Conservation (phyloP, 2,113 vertebrate species). For the Pterocles orientalis region DNA sequence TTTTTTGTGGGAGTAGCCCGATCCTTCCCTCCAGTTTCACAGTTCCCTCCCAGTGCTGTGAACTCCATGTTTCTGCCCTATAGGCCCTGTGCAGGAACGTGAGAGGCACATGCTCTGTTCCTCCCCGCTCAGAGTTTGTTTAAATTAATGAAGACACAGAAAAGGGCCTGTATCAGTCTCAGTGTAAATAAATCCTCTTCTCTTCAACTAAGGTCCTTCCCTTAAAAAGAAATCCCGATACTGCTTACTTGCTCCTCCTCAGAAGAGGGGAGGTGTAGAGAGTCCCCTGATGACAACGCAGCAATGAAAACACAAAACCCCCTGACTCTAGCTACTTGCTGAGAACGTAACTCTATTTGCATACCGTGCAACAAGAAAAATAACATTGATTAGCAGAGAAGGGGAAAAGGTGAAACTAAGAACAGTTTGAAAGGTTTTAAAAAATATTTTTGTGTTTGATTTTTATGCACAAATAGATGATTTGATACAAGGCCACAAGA, state of each 20-base stretch:
- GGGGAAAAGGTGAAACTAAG: background rate
- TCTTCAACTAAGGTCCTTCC: background rate
- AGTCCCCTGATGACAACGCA: background rate
- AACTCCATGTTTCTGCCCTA: rapidly evolving
- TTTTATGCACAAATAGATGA: background rate
- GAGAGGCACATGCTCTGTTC: background rate
- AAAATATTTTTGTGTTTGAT: background rate
- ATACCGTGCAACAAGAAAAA: background rate
- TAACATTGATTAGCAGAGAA: background rate
- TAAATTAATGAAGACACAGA: background rate
- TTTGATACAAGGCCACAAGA: background rate
- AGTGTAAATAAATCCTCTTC: constrained; percentile 13
- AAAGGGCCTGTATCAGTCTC: background rate
- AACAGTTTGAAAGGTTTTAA: background rate
- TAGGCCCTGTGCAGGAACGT: background rate
- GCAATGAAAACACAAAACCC: background rate
- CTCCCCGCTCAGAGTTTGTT: constrained; percentile 2
- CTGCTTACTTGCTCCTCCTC: background rate
- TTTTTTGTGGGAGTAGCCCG: background rate
- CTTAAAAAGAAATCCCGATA: constrained; percentile 26
- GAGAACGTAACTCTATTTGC: background rate
- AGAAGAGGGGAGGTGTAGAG: background rate
- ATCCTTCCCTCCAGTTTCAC: background rate
- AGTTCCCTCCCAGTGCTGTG: background rate
- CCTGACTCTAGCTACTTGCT: background rate